Percentiles rank a stretch among this genome's conserved stretches.
These are phyloP conservation scores for Apodemia zela DNA, from an alignment of 2,888 invertebrate species.

Conservation along the genomic window DNA sequence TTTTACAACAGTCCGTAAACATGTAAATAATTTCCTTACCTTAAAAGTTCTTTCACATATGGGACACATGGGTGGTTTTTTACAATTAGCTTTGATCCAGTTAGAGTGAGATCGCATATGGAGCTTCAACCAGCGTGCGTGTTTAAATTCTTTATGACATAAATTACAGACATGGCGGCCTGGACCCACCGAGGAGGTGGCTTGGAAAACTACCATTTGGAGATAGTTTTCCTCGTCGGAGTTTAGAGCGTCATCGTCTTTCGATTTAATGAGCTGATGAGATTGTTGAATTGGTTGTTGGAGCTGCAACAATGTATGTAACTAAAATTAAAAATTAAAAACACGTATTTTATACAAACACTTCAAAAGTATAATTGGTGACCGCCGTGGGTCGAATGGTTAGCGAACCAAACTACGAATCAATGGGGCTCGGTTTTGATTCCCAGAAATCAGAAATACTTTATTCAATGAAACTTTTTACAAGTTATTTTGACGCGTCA, in stretches of 20 bases:
- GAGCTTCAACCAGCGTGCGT: slow-evolving; percentile 81
- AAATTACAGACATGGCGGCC: slow-evolving; percentile 82
- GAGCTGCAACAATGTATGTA: neutral
- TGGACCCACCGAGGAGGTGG: slow-evolving; percentile 75
- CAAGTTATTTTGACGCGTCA: no score
- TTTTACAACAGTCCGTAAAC: no score
- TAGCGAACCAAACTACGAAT: no score
- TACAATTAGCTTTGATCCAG: slow-evolving; percentile 84
- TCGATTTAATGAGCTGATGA: slow-evolving; percentile 29
- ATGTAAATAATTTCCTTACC: slow-evolving; percentile 38
- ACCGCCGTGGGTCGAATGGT: no score
- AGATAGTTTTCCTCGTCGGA: slow-evolving; percentile 71
- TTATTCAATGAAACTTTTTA: no score
- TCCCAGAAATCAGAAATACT: no score
- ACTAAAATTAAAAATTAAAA: no score
- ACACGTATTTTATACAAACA: no score
- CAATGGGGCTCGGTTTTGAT: no score
- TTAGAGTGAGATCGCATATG: slow-evolving; percentile 83
- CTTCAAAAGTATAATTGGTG: no score
- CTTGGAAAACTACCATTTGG: slow-evolving; percentile 70
- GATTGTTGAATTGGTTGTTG: slow-evolving; percentile 23
- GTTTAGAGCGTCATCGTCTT: slow-evolving; percentile 55
- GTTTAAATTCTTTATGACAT: slow-evolving; percentile 83
- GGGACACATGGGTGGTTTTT: slow-evolving; percentile 82
- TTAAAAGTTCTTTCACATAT: slow-evolving; percentile 82